Conservation (phyloP, 2,888 invertebrate species). For the Psylliodes chrysocephalus region DNA sequence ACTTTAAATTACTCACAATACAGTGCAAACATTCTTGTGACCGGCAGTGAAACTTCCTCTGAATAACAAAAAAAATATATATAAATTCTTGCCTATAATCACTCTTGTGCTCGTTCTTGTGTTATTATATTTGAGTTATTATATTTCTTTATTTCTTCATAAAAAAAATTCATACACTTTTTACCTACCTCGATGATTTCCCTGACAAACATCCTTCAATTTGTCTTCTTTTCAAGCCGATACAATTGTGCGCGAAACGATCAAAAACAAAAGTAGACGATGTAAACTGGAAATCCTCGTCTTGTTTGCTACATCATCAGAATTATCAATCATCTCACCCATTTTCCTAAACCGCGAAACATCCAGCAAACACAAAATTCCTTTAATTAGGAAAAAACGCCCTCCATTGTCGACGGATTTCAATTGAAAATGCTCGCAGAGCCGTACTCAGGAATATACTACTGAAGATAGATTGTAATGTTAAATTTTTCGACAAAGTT, state of each 20-base stretch:
- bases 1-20: no score
- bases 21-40: no score
- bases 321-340: slow-evolving; percentile 36
- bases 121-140: no score
- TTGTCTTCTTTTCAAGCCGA: slow-evolving; percentile 7
- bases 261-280: slow-evolving; percentile 4
- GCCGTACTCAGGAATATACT: background rate
- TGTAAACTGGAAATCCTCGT: background rate
- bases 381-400: slow-evolving; percentile 61
- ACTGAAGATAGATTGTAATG: no score
- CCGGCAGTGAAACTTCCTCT: no score
- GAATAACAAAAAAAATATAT: no score
- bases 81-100: no score
- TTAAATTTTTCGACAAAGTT: no score
- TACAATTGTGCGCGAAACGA: background rate
- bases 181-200: background rate
- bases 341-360: slow-evolving; percentile 29
- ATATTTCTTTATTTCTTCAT: no score
- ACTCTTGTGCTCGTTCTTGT: no score
- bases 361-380: slow-evolving; percentile 39
- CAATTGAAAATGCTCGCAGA: slow-evolving; percentile 58
- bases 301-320: slow-evolving; percentile 21
- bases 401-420: slow-evolving; percentile 60
- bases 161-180: no score
- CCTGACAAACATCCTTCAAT: background rate